Conservation (phyloP, 2,113 vertebrate genomes). For the Zapornia atra region DNA sequence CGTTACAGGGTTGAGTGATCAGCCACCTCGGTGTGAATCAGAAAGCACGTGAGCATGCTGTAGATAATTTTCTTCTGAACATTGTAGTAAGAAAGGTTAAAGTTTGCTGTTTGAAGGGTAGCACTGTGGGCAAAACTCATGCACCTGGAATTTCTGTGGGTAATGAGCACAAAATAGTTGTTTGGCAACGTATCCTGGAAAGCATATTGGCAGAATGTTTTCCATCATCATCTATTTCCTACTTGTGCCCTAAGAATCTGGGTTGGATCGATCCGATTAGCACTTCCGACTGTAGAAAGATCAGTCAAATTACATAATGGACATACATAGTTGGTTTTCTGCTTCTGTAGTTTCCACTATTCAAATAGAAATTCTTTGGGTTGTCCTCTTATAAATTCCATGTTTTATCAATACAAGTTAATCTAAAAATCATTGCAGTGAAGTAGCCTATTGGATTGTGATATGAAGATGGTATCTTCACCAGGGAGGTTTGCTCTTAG, state of each 20-base stretch:
- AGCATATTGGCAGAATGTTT: neutral
- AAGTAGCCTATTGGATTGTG: neutral
- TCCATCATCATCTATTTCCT: neutral
- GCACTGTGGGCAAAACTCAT: neutral
- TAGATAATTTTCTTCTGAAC: conserved; percentile 13
- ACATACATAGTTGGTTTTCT: neutral
- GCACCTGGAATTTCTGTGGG: neutral
- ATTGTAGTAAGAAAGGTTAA: neutral
- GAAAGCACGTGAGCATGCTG: neutral
- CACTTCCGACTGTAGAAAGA: conserved; percentile 7
- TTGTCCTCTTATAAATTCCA: neutral
- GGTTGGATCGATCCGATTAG: neutral
- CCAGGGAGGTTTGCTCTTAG: neutral
- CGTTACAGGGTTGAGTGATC: conserved; percentile 30
- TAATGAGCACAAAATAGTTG: neutral
- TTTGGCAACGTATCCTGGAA: neutral
- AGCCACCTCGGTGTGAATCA: conserved; percentile 40
- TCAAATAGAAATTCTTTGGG: neutral
- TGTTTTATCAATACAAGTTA: conserved; percentile 16
- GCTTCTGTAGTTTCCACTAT: conserved; percentile 44
- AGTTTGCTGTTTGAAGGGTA: neutral
- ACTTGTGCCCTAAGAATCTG: neutral
- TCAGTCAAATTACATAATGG: neutral
- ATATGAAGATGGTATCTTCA: neutral
- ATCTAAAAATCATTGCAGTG: conserved; percentile 29